A percentile compares a stretch with the other conserved stretches of the same genome.
These are phyloP conservation scores for Symphodus melops DNA, from an alignment of 2,113 vertebrate genomes.

Conservation along the genomic window DNA sequence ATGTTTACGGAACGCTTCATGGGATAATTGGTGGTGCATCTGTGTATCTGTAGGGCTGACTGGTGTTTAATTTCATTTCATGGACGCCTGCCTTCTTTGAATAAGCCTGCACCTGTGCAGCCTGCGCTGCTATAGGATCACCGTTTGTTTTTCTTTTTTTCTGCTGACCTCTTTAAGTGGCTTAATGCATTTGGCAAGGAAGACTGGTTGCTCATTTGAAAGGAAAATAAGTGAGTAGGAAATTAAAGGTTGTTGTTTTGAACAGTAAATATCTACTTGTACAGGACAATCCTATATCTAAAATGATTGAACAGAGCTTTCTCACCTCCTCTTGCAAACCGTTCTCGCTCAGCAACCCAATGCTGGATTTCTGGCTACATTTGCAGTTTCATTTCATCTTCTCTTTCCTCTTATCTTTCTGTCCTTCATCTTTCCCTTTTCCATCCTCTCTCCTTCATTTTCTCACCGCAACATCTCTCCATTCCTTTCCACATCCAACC, in stretches of 20 bases:
- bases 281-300: not conserved
- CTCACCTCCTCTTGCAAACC: not conserved
- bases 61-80: constrained; percentile 48
- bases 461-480: constrained; percentile 29
- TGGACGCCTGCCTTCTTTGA: constrained; percentile 33
- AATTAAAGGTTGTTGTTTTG: not conserved
- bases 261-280: not conserved
- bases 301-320: constrained; percentile 16
- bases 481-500: constrained; percentile 3
- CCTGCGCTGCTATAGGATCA: not conserved
- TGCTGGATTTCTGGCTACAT: constrained; percentile 2
- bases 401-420: not conserved
- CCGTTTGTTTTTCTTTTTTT: constrained; percentile 6
- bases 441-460: constrained; percentile 6
- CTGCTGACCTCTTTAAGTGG: constrained; percentile 16
- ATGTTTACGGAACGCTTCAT: constrained; percentile 4
- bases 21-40: constrained; percentile 8
- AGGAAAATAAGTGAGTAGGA: constrained; percentile 1
- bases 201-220: not conserved
- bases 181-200: constrained; percentile 19
- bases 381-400: constrained; percentile 11
- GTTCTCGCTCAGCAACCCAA: constrained; percentile 32
- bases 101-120: constrained; percentile 32
- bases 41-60: constrained; percentile 27
- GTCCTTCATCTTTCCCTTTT: not conserved